Percentiles rank a stretch among this genome's conserved stretches.
Evolutionary conservation across 1,140 invertebrate species (phyloP).

Genomic region (Dolichoris vasculosae): DNA sequence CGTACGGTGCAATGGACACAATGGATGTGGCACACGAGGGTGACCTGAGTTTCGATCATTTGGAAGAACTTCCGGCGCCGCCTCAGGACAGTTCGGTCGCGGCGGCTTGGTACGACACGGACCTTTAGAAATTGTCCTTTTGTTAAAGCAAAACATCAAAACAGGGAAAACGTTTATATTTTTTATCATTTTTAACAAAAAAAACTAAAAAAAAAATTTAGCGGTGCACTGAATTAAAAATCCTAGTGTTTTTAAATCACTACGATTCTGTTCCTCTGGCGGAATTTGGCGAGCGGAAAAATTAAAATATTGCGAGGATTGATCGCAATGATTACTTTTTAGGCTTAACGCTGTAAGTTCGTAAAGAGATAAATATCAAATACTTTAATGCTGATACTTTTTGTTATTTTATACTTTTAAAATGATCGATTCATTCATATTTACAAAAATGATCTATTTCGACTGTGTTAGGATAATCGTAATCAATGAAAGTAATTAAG

Average conservation of each 20-base stretch:
- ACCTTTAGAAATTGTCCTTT: slow-evolving; percentile 78
- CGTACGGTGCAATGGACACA: slow-evolving; percentile 85
- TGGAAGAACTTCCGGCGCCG: slow-evolving; percentile 89
- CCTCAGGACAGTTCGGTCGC: slow-evolving; percentile 92
- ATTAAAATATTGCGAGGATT: background rate
- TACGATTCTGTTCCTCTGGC: background rate
- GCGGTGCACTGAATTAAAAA: background rate
- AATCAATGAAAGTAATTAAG: slow-evolving; percentile 13
- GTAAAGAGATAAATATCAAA: background rate
- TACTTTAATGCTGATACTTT: slow-evolving; percentile 10
- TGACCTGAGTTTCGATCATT: slow-evolving; percentile 87
- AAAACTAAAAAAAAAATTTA: slow-evolving; percentile 1
- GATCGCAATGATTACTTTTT: background rate
- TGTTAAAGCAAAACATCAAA: slow-evolving; percentile 21
- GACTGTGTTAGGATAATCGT: background rate
- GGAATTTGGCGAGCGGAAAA: background rate
- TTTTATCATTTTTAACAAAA: slow-evolving; percentile 12
- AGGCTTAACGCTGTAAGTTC: background rate
- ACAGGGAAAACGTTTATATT: slow-evolving; percentile 13
- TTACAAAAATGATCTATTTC: background rate
- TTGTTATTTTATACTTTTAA: slow-evolving; percentile 28
- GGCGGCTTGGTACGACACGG: slow-evolving; percentile 97
- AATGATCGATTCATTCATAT: background rate
- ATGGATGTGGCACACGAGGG: slow-evolving; percentile 88
- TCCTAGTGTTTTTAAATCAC: background rate